Base-by-base conservation (phyloP, 1,140 invertebrate species). In the Zaprionus taronus region DNA sequence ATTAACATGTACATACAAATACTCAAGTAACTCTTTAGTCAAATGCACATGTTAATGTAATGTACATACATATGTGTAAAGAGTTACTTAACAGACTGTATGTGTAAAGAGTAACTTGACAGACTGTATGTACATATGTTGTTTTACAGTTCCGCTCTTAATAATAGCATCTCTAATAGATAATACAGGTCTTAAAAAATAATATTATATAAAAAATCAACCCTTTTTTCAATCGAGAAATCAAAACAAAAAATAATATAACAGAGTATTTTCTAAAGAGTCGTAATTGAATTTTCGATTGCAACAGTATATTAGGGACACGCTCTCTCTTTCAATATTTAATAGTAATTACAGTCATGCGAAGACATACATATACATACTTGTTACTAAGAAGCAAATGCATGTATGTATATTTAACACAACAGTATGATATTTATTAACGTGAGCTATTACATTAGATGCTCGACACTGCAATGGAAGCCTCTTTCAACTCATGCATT, bases 401-500 rank as follows among this genome's bases (percentile, higher is more conserved):
- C 17, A 24, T 53, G 20, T 24, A 31, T 22, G 22, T 26, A 2
- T 56, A 22, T 22, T 20, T 75, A 22, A 51, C 51, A 62, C 65
- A 79, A 80, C 66, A 34, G 51, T 79, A 62, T 49, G 22, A 79
- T 75, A 80, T 47, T 57, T 44, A 36, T 49, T 22, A 28, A 41
- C 24, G 34, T 31, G 24, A 57, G 57, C 62, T 55, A 22, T 74
- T 38, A 11, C 58, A 22, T 31, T 55, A 24, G 44, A 62, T n/a
- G 34, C 63, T 74, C 71, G 53, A 41, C 51, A 44, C 49, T 64
- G 53, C 36, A 44, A 24, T 74, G 65, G 65, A 64, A 79, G 71
- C 68, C 73, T 24, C 34, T 24, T 38, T 11, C 31, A 56, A 72
- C 53, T 62, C 28, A 75, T 62, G 51, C 53, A 17, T 31, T 47